These are phyloP conservation scores for Psilopsiagon aymara DNA, from an alignment of 2,113 vertebrate genomes.

Conservation along the genomic window DNA sequence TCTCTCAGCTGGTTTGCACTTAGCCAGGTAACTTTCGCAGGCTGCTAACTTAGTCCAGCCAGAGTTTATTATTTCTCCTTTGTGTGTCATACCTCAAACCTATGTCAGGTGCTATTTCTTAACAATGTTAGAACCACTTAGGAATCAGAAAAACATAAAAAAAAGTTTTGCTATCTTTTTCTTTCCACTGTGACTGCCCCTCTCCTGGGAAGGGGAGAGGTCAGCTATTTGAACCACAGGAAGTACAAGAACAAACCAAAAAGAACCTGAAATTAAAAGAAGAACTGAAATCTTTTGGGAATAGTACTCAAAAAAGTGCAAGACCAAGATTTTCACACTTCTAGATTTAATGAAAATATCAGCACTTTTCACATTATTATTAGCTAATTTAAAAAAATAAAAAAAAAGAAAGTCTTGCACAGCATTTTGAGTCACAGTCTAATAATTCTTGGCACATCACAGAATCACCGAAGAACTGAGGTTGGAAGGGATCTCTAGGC, in stretches of 20 bases:
- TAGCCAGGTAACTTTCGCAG: neutral
- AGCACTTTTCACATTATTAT: neutral
- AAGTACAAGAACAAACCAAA: neutral
- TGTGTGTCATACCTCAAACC: neutral
- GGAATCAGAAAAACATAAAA: neutral
- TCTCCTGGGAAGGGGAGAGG: neutral
- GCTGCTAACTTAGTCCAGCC: neutral
- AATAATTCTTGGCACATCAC: neutral
- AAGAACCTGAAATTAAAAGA: neutral
- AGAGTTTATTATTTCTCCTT: neutral
- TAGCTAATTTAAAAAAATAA: neutral
- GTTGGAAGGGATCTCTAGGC: neutral
- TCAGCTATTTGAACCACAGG: neutral
- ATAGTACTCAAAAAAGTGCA: neutral
- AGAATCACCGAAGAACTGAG: neutral
- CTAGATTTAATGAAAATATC: neutral
- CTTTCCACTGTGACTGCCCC: neutral
- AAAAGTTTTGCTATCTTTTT: neutral
- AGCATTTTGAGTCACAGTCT: neutral
- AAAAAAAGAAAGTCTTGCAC: neutral
- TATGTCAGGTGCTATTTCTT: neutral
- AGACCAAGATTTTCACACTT: neutral
- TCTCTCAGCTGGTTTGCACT: neutral
- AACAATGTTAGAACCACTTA: neutral
- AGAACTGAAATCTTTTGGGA: neutral